These are phyloP conservation scores for Oscheius sp. DNA, from an alignment of 2,888 invertebrate genomes.

Conservation along the genomic window DNA sequence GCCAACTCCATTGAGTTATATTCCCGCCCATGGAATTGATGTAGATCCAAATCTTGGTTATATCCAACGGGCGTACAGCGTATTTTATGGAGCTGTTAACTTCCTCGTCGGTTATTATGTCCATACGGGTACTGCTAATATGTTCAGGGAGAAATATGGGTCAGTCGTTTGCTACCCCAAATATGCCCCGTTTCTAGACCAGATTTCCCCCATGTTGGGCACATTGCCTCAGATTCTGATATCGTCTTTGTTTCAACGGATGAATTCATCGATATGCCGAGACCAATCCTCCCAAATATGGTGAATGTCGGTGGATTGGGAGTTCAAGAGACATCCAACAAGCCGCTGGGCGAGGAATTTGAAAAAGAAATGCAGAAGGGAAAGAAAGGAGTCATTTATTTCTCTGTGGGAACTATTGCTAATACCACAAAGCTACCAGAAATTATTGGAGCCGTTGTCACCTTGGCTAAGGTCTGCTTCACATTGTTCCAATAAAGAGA, in stretches of 20 bases:
- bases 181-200: slow-evolving; percentile 38
- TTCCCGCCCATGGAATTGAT: slow-evolving; percentile 11
- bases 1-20: slow-evolving; percentile 32
- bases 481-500: neutral
- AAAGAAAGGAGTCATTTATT: slow-evolving; percentile 51
- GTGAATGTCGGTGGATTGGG: slow-evolving; percentile 60
- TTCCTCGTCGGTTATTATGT: neutral
- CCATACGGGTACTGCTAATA: neutral
- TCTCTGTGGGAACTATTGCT: slow-evolving; percentile 60
- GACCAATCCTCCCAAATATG: slow-evolving; percentile 56
- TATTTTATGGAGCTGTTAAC: neutral
- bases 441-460: slow-evolving; percentile 42
- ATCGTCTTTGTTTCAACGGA: slow-evolving; percentile 60
- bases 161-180: neutral
- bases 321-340: slow-evolving; percentile 23
- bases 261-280: slow-evolving; percentile 58
- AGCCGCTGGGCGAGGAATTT: slow-evolving; percentile 42
- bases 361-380: slow-evolving; percentile 48
- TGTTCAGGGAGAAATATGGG: slow-evolving; percentile 36
- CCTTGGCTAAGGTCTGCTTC: slow-evolving; percentile 38
- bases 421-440: slow-evolving; percentile 52
- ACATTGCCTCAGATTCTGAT: slow-evolving; percentile 50
- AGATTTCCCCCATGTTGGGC: slow-evolving; percentile 50
- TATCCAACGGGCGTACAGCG: slow-evolving; percentile 16
- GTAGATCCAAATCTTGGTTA: slow-evolving; percentile 15